Evolutionary conservation across 2,888 invertebrate genomes (phyloP).

Genomic region (Athetis lepigone): DNA sequence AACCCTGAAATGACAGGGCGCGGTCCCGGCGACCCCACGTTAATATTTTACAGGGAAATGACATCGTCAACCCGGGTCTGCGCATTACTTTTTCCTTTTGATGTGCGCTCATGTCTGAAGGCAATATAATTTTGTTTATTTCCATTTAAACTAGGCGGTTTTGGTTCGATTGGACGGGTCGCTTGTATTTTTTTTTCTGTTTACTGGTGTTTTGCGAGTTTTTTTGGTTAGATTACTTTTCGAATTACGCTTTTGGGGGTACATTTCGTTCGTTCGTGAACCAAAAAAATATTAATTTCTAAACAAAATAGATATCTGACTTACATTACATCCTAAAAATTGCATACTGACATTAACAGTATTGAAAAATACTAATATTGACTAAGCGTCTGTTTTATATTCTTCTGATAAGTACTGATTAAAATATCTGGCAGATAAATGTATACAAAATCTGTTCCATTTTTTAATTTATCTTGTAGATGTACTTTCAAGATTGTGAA

Average conservation of each 20-base stretch:
- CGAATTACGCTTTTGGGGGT: not conserved
- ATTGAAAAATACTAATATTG: too few relatives aligned
- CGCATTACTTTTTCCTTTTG: slow-evolving; percentile 89
- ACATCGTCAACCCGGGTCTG: slow-evolving; percentile 76
- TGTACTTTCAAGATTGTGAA: too few relatives aligned
- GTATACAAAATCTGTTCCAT: too few relatives aligned
- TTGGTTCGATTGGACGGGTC: slow-evolving; percentile 65
- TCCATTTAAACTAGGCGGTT: slow-evolving; percentile 71
- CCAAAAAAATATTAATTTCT: too few relatives aligned
- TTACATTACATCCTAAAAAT: too few relatives aligned
- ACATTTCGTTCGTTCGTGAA: too few relatives aligned
- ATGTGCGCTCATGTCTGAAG: slow-evolving; percentile 83
- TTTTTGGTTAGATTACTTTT: slow-evolving; percentile 32
- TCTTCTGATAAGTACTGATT: too few relatives aligned
- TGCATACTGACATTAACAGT: too few relatives aligned
- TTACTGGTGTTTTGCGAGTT: slow-evolving; percentile 43
- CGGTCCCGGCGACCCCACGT: slow-evolving; percentile 77
- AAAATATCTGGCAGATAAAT: too few relatives aligned
- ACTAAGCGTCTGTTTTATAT: too few relatives aligned
- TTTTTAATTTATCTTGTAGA: too few relatives aligned
- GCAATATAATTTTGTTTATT: slow-evolving; percentile 84
- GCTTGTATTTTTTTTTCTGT: slow-evolving; percentile 50
- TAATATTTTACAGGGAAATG: slow-evolving; percentile 87
- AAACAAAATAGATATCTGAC: too few relatives aligned
- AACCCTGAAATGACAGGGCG: slow-evolving; percentile 84